Conservation (phyloP, 2,113 vertebrate genomes). For the Microcebus jonahi region DNA sequence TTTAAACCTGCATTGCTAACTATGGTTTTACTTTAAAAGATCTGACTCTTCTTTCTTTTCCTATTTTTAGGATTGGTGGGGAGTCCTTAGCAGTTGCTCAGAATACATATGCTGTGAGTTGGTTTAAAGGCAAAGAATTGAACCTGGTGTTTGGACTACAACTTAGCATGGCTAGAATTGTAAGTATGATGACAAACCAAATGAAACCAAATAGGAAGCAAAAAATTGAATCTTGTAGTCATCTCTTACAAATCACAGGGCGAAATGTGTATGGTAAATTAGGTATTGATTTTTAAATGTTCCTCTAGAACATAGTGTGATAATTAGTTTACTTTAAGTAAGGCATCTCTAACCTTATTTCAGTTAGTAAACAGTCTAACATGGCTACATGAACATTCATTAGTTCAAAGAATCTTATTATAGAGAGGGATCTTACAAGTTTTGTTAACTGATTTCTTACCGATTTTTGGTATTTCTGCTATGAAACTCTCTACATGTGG, state of each 20-base stretch:
- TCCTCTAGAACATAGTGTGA: background rate
- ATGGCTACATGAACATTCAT: background rate
- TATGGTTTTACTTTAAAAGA: slow-evolving; percentile 18
- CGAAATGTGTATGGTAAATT: background rate
- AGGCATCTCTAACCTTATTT: background rate
- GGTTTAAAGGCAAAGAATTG: slow-evolving; percentile 99
- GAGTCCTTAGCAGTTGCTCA: slow-evolving; percentile 98
- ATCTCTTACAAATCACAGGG: background rate
- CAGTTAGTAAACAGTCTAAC: background rate
- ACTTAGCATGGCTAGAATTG: slow-evolving; percentile 98
- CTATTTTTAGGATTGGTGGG: slow-evolving; percentile 91
- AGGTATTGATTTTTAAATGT: background rate
- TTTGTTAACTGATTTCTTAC: background rate
- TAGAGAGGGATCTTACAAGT: background rate
- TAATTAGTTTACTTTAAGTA: background rate
- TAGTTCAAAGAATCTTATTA: background rate
- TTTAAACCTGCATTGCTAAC: background rate
- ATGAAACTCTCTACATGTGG: accelerated
- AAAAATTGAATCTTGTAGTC: background rate
- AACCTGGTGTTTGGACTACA: slow-evolving; percentile 98
- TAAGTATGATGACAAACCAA: slow-evolving; percentile 80
- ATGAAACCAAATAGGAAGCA: background rate
- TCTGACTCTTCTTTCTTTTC: background rate
- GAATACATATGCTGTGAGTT: slow-evolving; percentile 97
- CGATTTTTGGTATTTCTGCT: background rate